Evolutionary conservation across 2,797 vertebrate genomes (phyloP).

Genomic region (Acipenser transmontanus): DNA sequence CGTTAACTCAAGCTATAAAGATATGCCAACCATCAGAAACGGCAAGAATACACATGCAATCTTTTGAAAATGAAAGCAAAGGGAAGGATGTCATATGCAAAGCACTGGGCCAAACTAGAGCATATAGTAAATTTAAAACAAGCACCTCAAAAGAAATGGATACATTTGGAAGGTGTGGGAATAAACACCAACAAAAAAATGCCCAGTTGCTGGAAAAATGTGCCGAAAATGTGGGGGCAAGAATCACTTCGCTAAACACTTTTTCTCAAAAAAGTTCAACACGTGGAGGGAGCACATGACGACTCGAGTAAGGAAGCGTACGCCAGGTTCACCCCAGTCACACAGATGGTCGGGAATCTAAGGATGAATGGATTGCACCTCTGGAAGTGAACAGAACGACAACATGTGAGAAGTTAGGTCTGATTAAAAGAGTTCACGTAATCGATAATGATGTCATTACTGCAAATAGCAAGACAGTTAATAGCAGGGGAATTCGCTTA

Average conservation of each 20-base stretch:
- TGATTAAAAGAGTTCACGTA: too few species aligned
- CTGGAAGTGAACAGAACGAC: constrained; percentile 7
- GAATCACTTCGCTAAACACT: background rate
- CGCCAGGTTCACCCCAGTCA: too few species aligned
- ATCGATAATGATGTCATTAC: too few species aligned
- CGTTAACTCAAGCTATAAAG: constrained; percentile 4
- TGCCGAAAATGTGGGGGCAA: too few species aligned
- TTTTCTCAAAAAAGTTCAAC: constrained; percentile 5
- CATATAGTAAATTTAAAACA: constrained; percentile 6
- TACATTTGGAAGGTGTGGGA: too few species aligned
- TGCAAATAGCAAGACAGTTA: too few species aligned
- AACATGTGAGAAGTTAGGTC: too few species aligned
- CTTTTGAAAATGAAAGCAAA: background rate
- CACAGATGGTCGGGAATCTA: background rate
- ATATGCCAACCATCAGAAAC: constrained; percentile 18
- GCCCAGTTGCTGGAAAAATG: too few species aligned
- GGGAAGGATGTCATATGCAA: constrained; percentile 4
- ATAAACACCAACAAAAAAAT: too few species aligned
- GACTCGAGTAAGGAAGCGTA: background rate
- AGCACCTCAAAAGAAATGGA: background rate
- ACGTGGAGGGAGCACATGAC: too few species aligned
- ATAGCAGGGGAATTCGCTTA: too few species aligned
- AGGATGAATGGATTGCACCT: constrained; percentile 17
- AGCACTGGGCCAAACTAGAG: constrained; percentile 13
- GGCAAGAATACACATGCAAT: background rate